phyloP scores from a whole-genome alignment of 2,888 invertebrate genomes.

The Phortica magna region DNA sequence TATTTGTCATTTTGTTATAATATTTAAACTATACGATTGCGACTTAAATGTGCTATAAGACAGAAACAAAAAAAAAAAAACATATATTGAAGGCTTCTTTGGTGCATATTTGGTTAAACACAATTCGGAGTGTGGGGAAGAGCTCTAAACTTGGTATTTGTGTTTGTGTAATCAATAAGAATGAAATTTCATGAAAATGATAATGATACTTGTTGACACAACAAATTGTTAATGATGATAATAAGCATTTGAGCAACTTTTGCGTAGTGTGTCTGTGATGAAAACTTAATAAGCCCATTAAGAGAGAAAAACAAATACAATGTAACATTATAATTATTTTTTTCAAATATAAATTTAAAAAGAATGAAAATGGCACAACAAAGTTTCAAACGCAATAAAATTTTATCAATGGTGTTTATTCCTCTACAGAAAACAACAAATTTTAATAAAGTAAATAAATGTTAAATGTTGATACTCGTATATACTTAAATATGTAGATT shows the following conservation, averaged over 20 bases:
- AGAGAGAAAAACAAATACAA: conserved; percentile 31
- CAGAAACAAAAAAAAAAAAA: too few relatives aligned
- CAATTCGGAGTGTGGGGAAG: too few relatives aligned
- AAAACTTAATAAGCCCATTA: conserved; percentile 55
- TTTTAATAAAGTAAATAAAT: conserved; percentile 26
- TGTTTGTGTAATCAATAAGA: not conserved
- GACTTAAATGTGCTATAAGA: too few relatives aligned
- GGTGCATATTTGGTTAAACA: too few relatives aligned
- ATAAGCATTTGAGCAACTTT: conserved; percentile 61
- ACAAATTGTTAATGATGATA: conserved; percentile 69
- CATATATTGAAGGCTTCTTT: too few relatives aligned
- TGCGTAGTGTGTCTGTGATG: conserved; percentile 70
- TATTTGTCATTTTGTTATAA: too few relatives aligned
- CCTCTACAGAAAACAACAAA: conserved; percentile 52
- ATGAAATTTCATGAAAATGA: not conserved
- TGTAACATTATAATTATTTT: not conserved
- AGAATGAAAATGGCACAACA: conserved; percentile 55
- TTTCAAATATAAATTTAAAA: not conserved
- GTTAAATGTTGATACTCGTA: conserved; percentile 18
- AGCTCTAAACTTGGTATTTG: too few relatives aligned
- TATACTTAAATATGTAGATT: not conserved
- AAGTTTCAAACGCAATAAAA: conserved; percentile 57
- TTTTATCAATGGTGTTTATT: conserved; percentile 66
- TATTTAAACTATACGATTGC: too few relatives aligned
- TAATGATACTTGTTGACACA: conserved; percentile 57